Conservation (phyloP, 2,797 vertebrate species). For the Chaenodraco wilsoni region DNA sequence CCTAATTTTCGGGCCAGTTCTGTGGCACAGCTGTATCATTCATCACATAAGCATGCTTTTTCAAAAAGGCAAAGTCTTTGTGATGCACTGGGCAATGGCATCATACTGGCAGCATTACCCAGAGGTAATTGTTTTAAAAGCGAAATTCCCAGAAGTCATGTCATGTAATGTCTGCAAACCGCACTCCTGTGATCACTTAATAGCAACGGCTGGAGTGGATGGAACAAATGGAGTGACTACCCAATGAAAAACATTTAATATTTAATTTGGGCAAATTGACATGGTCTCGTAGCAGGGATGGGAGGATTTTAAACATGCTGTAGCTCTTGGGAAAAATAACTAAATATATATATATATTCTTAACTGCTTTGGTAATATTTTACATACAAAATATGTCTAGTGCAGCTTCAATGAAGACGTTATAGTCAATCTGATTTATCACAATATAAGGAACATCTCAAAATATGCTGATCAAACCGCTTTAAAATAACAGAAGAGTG, state of each 20-base stretch:
- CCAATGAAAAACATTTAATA: not conserved
- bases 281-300: not conserved
- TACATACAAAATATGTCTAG: constrained; percentile 3
- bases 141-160: constrained; percentile 11
- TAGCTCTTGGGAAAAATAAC: constrained; percentile 13
- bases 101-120: constrained; percentile 8
- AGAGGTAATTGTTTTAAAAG: constrained; percentile 23
- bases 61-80: not conserved
- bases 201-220: not conserved
- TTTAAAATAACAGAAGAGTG: constrained; percentile 42
- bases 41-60: not conserved
- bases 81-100: not conserved
- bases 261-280: constrained; percentile 17
- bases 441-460: constrained; percentile 36
- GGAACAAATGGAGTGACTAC: not conserved
- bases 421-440: constrained; percentile 56
- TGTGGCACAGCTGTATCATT: not conserved
- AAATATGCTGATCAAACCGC: constrained; percentile 63
- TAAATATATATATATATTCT: not conserved
- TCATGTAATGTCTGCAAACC: constrained; percentile 13
- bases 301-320: constrained; percentile 11
- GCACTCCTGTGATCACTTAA: constrained; percentile 11
- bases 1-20: constrained; percentile 1
- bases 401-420: constrained; percentile 36
- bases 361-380: constrained; percentile 13